A percentile compares a stretch with the other conserved stretches of the same genome.
Evolutionary conservation across 2,113 vertebrate species (phyloP).

Genomic region (Numida meleagris): DNA sequence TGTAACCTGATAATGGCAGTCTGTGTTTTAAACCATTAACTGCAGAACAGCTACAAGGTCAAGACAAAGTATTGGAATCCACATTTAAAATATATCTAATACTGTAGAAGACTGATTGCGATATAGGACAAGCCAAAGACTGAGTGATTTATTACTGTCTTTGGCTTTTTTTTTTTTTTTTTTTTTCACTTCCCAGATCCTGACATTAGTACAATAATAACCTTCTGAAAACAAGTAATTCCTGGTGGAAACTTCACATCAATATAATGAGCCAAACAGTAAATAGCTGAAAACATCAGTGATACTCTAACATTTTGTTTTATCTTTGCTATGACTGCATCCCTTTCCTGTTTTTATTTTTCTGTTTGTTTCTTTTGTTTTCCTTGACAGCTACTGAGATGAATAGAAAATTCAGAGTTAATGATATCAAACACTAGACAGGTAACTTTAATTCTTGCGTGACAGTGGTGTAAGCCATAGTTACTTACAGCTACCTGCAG

Average conservation of each 20-base stretch:
- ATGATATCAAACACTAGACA: neutral
- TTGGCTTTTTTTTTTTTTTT: neutral
- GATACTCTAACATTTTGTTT: neutral
- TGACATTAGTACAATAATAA: constrained; percentile 13
- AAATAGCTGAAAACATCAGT: neutral
- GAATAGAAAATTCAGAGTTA: neutral
- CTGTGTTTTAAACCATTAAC: constrained; percentile 14
- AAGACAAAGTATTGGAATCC: constrained; percentile 30
- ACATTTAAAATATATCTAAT: constrained; percentile 6
- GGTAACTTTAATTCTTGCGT: neutral
- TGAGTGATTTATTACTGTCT: neutral
- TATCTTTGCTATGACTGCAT: neutral
- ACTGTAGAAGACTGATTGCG: neutral
- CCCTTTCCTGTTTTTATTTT: fast-evolving
- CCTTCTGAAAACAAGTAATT: constrained; percentile 28
- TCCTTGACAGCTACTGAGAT: neutral
- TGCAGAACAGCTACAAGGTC: constrained; percentile 47
- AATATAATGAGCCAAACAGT: neutral
- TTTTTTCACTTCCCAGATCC: neutral
- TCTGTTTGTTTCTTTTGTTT: neutral
- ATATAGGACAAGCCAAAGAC: neutral
- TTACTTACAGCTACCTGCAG: neutral
- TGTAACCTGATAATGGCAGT: constrained; percentile 4
- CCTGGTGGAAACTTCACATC: neutral
- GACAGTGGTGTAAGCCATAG: neutral